Percentiles rank a stretch among this genome's conserved stretches.
Conservation (phyloP, 2,888 invertebrate species). For the Diarsia mendica region DNA sequence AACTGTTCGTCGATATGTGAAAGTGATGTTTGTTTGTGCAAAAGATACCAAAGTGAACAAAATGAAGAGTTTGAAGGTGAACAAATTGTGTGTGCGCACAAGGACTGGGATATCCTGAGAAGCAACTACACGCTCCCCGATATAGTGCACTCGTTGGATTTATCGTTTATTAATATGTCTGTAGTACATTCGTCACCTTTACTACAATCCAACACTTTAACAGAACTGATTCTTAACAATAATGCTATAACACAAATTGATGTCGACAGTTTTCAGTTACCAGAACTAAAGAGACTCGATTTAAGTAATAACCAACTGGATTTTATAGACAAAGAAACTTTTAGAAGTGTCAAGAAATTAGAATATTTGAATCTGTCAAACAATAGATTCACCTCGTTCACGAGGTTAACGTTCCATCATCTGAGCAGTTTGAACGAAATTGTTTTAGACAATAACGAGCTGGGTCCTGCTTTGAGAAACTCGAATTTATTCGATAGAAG, state of each 20-base stretch:
- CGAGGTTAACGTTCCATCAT: slow-evolving; percentile 81
- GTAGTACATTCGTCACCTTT: slow-evolving; percentile 69
- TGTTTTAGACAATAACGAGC: slow-evolving; percentile 83
- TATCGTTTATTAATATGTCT: slow-evolving; percentile 81
- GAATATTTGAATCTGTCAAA: slow-evolving; percentile 84
- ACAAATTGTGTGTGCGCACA: slow-evolving; percentile 79
- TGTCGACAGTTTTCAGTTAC: slow-evolving; percentile 75
- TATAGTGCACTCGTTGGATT: slow-evolving; percentile 76
- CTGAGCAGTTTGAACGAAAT: slow-evolving; percentile 82
- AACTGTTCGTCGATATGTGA: slow-evolving; percentile 78
- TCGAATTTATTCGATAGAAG: slow-evolving; percentile 81
- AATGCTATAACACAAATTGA: slow-evolving; percentile 79
- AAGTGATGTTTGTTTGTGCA: slow-evolving; percentile 73
- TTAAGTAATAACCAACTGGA: slow-evolving; percentile 83
- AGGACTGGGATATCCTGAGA: slow-evolving; percentile 62
- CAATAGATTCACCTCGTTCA: slow-evolving; percentile 82
- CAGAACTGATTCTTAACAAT: slow-evolving; percentile 75
- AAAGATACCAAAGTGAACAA: slow-evolving; percentile 65
- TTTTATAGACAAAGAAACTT: slow-evolving; percentile 79
- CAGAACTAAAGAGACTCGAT: slow-evolving; percentile 81
- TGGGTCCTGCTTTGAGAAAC: slow-evolving; percentile 78
- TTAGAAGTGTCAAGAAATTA: slow-evolving; percentile 80
- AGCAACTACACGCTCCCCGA: slow-evolving; percentile 74
- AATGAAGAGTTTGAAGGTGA: slow-evolving; percentile 76
- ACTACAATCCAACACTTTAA: slow-evolving; percentile 75